phyloP scores from a whole-genome alignment of 64 coral and sea anemone species.

The Trachythela sp. region DNA sequence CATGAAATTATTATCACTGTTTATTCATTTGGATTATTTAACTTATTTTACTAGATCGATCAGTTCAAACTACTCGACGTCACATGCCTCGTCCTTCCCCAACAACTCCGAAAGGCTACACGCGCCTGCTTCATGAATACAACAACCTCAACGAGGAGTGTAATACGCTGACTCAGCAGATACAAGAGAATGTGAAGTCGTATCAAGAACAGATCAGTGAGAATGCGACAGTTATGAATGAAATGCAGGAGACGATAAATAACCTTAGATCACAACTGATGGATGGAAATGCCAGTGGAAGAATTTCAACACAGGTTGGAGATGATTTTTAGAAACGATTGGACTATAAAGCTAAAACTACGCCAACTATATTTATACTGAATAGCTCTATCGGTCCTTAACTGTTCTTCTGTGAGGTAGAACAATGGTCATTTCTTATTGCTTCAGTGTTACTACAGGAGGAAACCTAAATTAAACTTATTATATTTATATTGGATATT shows the following conservation, averaged over 20 bases:
- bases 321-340: background rate
- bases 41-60: background rate
- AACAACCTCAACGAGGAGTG: background rate
- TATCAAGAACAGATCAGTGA: background rate
- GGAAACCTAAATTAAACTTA: too few relatives aligned
- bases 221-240: background rate
- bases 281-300: background rate
- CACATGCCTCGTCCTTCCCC: background rate
- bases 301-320: background rate
- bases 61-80: background rate
- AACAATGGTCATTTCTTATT: too few relatives aligned
- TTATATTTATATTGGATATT: too few relatives aligned
- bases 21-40: too few relatives aligned
- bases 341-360: background rate
- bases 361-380: too few relatives aligned
- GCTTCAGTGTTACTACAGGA: too few relatives aligned
- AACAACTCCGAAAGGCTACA: conserved; percentile 8
- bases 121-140: background rate
- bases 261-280: background rate
- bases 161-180: background rate
- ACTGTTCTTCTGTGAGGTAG: too few relatives aligned
- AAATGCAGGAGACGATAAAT: conserved; percentile 16
- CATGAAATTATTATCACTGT: too few relatives aligned
- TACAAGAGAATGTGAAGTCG: background rate
- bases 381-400: too few relatives aligned